Percentiles rank a stretch among this genome's conserved stretches.
phyloP scores from a whole-genome alignment of 1,140 invertebrate genomes.

The Drosophila erecta region DNA sequence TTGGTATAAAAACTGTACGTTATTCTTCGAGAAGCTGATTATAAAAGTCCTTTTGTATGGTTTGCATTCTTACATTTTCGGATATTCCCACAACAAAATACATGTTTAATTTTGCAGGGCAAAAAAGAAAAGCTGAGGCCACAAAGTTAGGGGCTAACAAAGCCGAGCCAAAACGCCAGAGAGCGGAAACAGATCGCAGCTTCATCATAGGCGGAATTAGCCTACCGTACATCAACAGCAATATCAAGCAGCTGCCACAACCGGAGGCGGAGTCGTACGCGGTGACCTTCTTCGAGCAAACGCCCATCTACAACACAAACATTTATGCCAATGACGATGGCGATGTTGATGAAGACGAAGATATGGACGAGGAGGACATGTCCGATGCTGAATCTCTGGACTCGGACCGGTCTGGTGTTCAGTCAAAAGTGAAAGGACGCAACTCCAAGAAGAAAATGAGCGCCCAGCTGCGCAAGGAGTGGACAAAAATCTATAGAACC shows the following conservation, averaged over 20 bases:
- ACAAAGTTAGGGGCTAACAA: background rate
- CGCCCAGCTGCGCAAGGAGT: constrained; percentile 2
- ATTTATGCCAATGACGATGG: constrained; percentile 14
- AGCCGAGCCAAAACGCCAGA: constrained; percentile 18
- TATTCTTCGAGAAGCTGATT: background rate
- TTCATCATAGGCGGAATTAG: constrained; percentile 45
- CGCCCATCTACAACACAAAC: constrained; percentile 52
- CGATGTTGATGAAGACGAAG: background rate
- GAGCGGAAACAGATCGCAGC: background rate
- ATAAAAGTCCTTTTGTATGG: background rate
- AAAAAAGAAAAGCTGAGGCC: constrained; percentile 26
- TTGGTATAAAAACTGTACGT: background rate
- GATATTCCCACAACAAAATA: background rate
- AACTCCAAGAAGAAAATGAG: background rate
- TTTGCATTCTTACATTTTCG: constrained; percentile 1
- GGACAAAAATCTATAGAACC: constrained; percentile 27
- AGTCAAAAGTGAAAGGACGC: background rate
- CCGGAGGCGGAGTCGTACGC: constrained; percentile 50
- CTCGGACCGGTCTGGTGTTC: background rate
- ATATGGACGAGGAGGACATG: constrained; percentile 16
- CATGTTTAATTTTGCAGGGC: constrained; percentile 39
- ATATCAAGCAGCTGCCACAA: constrained; percentile 25
- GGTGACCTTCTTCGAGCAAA: constrained; percentile 58
- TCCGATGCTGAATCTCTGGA: constrained; percentile 37
- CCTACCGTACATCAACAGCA: constrained; percentile 41